Evolutionary conservation across 2,888 invertebrate species (phyloP).

Genomic region (Mycalesis mineus): DNA sequence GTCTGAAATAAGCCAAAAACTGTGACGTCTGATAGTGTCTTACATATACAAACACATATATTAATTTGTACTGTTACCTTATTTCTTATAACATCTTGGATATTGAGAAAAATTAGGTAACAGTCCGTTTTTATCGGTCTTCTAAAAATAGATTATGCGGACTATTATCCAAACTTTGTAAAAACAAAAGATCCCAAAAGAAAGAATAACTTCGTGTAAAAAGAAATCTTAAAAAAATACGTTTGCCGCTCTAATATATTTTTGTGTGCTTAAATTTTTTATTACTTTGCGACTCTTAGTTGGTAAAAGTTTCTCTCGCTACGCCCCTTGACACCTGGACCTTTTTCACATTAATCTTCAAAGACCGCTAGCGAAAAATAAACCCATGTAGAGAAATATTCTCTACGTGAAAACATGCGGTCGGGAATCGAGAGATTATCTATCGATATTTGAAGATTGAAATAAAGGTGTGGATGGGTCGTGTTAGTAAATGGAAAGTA

Average conservation of each 20-base stretch:
- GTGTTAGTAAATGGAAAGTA: no score
- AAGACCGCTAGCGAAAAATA: slow-evolving; percentile 5
- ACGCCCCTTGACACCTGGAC: slow-evolving; percentile 17
- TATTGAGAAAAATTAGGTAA: no score
- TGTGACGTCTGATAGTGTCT: no score
- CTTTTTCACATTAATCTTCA: slow-evolving; percentile 14
- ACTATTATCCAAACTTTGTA: no score
- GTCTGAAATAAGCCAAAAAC: no score
- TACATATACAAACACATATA: no score
- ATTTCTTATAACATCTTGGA: no score
- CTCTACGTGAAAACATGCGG: not conserved
- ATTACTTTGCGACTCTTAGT: slow-evolving; percentile 7
- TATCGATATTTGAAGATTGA: not conserved
- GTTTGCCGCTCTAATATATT: not conserved
- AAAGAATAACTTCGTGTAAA: not conserved
- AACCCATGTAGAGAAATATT: slow-evolving; percentile 2
- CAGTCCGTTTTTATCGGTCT: no score
- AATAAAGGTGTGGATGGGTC: not conserved
- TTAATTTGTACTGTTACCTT: no score
- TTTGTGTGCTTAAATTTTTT: slow-evolving; percentile 7
- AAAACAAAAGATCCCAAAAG: not conserved
- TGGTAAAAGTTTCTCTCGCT: not conserved
- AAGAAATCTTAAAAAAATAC: not conserved
- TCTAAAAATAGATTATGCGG: no score
- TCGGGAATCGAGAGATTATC: not conserved